Evolutionary conservation across 30 jellyfish, hydroid and myxozoan species (phyloP).

Genomic region (Rhopilema esculentum): DNA sequence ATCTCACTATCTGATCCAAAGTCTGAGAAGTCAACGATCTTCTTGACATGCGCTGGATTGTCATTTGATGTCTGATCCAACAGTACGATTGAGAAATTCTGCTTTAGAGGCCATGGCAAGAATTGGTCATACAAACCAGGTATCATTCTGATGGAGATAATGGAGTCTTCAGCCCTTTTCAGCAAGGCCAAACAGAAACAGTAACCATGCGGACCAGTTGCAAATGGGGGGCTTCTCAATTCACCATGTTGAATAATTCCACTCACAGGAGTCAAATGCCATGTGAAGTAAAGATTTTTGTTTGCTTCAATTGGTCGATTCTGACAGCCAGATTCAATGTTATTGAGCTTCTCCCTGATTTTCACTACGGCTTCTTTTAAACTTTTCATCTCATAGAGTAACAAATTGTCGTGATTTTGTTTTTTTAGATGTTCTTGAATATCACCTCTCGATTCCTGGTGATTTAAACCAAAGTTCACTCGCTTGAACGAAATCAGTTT

Average conservation of each 20-base stretch:
- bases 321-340: background rate
- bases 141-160: slow-evolving; percentile 29
- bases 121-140: slow-evolving; percentile 50
- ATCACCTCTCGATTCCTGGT: background rate
- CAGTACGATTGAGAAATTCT: slow-evolving; percentile 28
- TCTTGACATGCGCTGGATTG: slow-evolving; percentile 7
- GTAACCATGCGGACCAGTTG: slow-evolving; percentile 65
- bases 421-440: slow-evolving; percentile 6
- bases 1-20: slow-evolving; percentile 9
- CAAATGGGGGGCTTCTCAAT: slow-evolving; percentile 13
- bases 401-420: background rate
- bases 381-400: slow-evolving; percentile 1
- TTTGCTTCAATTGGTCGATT: background rate
- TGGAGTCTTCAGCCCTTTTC: slow-evolving; percentile 18
- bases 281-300: background rate
- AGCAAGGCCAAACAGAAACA: slow-evolving; percentile 12
- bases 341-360: background rate
- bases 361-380: background rate
- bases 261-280: slow-evolving; percentile 5
- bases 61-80: slow-evolving; percentile 23
- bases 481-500: background rate
- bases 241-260: background rate
- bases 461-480: background rate
- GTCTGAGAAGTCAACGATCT: slow-evolving; percentile 39
- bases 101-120: slow-evolving; percentile 62